phyloP scores from a whole-genome alignment of 2,797 vertebrate genomes.

The Myiotriccus ornatus region DNA sequence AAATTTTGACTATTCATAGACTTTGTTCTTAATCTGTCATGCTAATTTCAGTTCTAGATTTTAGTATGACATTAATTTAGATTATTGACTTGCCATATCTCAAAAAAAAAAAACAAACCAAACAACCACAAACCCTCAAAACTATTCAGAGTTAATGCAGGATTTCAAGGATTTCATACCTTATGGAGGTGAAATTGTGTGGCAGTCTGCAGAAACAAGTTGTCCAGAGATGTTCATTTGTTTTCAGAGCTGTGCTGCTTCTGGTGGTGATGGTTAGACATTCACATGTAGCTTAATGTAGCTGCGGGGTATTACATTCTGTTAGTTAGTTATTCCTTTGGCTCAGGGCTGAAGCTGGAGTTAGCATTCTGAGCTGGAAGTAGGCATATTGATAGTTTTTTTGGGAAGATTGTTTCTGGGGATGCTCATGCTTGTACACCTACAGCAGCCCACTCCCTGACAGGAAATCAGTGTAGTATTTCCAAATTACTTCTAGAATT shows the following conservation, averaged over 20 bases:
- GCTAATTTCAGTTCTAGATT: background rate
- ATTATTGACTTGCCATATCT: background rate
- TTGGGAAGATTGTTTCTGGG: background rate
- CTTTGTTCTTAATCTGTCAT: background rate
- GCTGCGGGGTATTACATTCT: background rate
- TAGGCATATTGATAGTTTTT: background rate
- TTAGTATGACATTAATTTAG: background rate
- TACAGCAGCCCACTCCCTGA: background rate
- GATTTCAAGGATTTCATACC: background rate
- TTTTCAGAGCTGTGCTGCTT: background rate
- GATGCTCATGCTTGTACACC: background rate
- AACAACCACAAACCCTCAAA: background rate
- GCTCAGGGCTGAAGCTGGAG: background rate
- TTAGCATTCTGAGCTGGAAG: background rate
- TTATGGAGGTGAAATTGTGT: background rate
- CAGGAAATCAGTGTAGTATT: background rate
- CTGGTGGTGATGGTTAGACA: background rate
- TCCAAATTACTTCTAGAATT: background rate
- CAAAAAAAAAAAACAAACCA: background rate
- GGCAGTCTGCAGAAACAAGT: background rate
- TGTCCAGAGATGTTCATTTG: background rate
- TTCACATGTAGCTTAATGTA: background rate
- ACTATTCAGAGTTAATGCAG: background rate
- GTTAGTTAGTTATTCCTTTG: background rate
- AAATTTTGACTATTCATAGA: background rate